Conservation (phyloP, 1,140 invertebrate genomes). For the Sinella curviseta region DNA sequence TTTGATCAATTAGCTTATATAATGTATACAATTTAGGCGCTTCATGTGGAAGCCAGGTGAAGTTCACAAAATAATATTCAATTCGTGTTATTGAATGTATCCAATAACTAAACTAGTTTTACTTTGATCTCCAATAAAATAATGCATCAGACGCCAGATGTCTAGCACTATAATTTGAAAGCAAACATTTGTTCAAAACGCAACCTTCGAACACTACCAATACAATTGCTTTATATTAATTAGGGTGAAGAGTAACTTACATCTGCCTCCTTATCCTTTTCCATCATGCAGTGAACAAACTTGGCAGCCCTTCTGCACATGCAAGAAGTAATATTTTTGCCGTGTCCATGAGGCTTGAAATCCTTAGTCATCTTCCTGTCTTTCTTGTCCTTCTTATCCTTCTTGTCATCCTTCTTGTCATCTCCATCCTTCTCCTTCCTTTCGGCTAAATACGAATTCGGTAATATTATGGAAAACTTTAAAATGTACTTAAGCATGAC, state of each 20-base stretch:
- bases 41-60: no score
- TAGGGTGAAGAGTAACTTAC: not conserved
- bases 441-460: not conserved
- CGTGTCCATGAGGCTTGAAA: not conserved
- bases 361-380: not conserved
- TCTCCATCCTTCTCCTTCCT: slow-evolving; percentile 2
- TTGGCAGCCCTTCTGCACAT: not conserved
- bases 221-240: no score
- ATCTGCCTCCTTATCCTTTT: not conserved
- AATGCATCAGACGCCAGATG: no score
- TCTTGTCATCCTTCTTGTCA: not conserved
- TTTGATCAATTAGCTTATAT: no score
- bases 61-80: no score
- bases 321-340: not conserved
- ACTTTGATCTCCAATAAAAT: no score
- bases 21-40: no score
- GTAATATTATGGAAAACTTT: not conserved
- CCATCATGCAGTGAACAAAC: not conserved
- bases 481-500: not conserved
- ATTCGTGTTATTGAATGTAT: no score
- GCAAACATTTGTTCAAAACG: no score
- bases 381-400: not conserved
- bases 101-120: no score
- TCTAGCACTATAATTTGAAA: no score
- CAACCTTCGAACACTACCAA: no score